phyloP scores from a whole-genome alignment of 2,797 vertebrate species.

The Glossophaga mutica region DNA sequence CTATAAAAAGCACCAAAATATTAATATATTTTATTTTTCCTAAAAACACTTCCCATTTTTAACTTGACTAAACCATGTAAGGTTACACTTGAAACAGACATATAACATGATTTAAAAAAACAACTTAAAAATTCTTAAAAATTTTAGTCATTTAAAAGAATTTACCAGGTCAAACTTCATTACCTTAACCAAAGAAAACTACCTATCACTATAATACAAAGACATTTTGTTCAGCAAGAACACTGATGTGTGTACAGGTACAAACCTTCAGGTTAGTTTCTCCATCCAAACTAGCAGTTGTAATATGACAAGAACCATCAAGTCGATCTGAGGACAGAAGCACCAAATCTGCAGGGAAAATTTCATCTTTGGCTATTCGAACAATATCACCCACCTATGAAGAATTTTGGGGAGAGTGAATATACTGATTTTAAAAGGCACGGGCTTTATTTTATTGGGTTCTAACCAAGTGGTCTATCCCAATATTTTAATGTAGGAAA shows the following conservation, averaged over 20 bases:
- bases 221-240: neutral
- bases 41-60: constrained; percentile 27
- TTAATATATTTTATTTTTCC: constrained; percentile 14
- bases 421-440: constrained; percentile 20
- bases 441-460: neutral
- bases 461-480: neutral
- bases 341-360: constrained; percentile 96
- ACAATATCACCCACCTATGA: constrained; percentile 97
- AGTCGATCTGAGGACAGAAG: constrained; percentile 93
- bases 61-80: neutral
- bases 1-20: neutral
- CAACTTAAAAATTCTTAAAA: neutral
- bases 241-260: neutral
- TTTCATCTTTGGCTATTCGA: constrained; percentile 98
- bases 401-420: constrained; percentile 7
- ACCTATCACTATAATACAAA: neutral
- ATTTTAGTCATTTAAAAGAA: constrained; percentile 19
- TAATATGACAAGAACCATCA: constrained; percentile 96
- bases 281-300: constrained; percentile 96
- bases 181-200: constrained; percentile 39
- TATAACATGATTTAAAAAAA: neutral
- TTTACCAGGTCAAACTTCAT: neutral
- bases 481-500: neutral
- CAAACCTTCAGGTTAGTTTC: constrained; percentile 98
- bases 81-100: neutral